These are phyloP conservation scores for Plebejus argus DNA, from an alignment of 2,888 invertebrate species.

Conservation along the genomic window DNA sequence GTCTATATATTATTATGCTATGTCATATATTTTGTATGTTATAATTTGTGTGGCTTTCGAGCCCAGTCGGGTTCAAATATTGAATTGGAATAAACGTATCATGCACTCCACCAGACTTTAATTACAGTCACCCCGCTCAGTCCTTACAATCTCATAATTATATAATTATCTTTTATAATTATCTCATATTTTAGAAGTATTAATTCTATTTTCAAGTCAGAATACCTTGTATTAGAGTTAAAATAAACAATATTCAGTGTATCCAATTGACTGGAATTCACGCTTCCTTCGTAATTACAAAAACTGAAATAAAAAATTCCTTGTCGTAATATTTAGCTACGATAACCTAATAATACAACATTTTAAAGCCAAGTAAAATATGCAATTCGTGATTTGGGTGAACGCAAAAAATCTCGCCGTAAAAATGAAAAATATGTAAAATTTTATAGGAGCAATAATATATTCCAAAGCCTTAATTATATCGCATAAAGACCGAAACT, in stretches of 20 bases:
- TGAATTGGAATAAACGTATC: no score
- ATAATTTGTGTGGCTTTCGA: no score
- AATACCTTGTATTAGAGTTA: not conserved
- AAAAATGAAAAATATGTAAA: constrained; percentile 14
- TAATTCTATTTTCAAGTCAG: no score
- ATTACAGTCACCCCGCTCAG: no score
- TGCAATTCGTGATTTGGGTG: not conserved
- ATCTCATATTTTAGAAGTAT: no score
- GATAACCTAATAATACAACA: not conserved
- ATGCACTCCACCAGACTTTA: no score
- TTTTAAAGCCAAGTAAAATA: not conserved
- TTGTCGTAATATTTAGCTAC: not conserved
- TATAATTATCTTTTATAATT: no score
- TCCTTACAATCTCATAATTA: no score
- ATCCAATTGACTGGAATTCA: not conserved
- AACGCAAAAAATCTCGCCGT: not conserved
- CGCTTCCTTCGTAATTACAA: not conserved
- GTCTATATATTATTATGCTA: no score
- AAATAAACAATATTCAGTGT: not conserved
- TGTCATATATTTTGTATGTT: no score
- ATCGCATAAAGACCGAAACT: constrained; percentile 19
- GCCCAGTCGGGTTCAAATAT: no score
- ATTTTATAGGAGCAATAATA: constrained; percentile 4
- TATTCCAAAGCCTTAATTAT: not conserved
- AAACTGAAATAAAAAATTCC: not conserved